Evolutionary conservation across 2,888 invertebrate species (phyloP).

Genomic region (Pandemis cinnamomeana): DNA sequence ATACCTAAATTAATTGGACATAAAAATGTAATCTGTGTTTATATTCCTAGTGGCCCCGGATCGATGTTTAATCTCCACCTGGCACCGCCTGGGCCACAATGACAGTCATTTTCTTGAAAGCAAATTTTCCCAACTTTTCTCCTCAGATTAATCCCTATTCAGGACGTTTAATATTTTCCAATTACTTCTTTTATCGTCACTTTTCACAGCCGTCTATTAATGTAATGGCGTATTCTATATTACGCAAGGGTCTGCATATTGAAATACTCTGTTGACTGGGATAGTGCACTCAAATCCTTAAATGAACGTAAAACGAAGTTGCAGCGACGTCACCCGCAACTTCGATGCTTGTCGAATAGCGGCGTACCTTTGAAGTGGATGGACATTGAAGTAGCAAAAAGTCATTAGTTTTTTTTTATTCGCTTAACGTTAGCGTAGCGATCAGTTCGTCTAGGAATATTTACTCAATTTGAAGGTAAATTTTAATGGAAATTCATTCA

Average conservation of each 20-base stretch:
- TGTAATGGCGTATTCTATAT: conserved; percentile 23
- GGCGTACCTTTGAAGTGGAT: conserved; percentile 27
- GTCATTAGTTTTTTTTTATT: conserved; percentile 34
- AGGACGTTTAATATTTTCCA: conserved; percentile 38
- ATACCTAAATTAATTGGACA: conserved; percentile 36
- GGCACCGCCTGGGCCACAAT: conserved; percentile 55
- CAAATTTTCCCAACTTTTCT: conserved; percentile 56
- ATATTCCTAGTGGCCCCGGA: conserved; percentile 11
- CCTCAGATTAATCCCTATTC: conserved; percentile 58
- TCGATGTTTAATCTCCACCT: conserved; percentile 49
- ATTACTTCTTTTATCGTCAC: conserved; percentile 33
- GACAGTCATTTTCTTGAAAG: conserved; percentile 62
- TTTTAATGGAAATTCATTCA: conserved; percentile 31
- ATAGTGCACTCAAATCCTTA: neutral
- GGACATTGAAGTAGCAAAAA: conserved; percentile 27
- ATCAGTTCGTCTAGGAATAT: conserved; percentile 22
- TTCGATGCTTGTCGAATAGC: neutral
- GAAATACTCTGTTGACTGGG: conserved; percentile 6
- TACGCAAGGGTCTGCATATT: conserved; percentile 8
- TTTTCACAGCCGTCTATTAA: conserved; percentile 35
- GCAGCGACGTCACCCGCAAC: neutral
- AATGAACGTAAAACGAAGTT: neutral
- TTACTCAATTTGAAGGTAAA: conserved; percentile 28
- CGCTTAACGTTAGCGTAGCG: conserved; percentile 12
- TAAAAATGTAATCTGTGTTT: conserved; percentile 38